These are phyloP conservation scores for Coreius guichenoti DNA, from an alignment of 2,797 vertebrate species.

Conservation along the genomic window DNA sequence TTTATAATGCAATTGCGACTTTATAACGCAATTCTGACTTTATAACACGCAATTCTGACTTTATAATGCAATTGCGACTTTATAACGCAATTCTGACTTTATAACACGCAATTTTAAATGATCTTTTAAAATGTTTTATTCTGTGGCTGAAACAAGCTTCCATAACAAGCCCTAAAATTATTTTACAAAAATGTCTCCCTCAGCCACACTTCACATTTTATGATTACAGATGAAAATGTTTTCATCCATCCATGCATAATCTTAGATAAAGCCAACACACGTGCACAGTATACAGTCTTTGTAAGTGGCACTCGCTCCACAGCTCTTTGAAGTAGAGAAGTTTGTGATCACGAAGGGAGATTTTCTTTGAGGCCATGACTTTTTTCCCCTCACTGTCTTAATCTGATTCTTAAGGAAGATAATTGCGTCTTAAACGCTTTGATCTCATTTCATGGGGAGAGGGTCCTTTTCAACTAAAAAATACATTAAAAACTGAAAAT, in stretches of 20 bases:
- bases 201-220: neutral
- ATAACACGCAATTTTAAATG: too few relatives aligned
- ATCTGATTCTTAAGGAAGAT: conserved; percentile 57
- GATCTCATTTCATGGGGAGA: conserved; percentile 52
- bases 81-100: too few relatives aligned
- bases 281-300: conserved; percentile 19
- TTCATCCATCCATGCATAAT: conserved; percentile 22
- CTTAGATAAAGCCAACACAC: neutral
- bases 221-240: neutral
- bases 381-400: conserved; percentile 37
- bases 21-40: too few relatives aligned
- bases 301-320: conserved; percentile 19
- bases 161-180: neutral
- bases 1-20: too few relatives aligned
- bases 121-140: too few relatives aligned
- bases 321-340: conserved; percentile 53
- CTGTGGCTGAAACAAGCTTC: neutral
- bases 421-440: conserved; percentile 54
- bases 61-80: too few relatives aligned
- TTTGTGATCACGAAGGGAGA: conserved; percentile 48
- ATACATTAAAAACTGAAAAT: conserved; percentile 23
- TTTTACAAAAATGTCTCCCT: neutral
- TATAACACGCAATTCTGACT: too few relatives aligned
- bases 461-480: conserved; percentile 30
- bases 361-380: conserved; percentile 52